Percentiles rank a stretch among this genome's conserved stretches.
Evolutionary conservation across 2,888 invertebrate species (phyloP).

Genomic region (Tridacna crocea): DNA sequence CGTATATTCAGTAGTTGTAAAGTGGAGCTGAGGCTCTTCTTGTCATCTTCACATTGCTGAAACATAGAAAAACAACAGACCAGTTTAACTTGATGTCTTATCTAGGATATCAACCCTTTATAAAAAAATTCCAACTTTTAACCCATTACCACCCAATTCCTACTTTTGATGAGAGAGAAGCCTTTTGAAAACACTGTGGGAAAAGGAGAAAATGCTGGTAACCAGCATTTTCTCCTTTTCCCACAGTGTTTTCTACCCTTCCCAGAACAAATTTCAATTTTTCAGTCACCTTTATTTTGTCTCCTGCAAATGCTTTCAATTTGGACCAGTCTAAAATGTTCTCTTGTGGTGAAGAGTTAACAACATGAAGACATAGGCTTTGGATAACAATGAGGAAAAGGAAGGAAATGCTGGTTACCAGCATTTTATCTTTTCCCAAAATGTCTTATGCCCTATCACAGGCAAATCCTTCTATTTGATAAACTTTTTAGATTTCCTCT

Average conservation of each 20-base stretch:
- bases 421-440: too few species aligned
- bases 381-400: too few species aligned
- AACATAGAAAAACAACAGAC: not conserved
- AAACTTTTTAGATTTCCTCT: too few species aligned
- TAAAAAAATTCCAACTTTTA: not conserved
- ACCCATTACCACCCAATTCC: too few species aligned
- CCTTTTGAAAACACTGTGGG: not conserved
- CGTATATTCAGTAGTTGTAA: slow-evolving; percentile 75
- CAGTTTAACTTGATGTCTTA: not conserved
- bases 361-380: too few species aligned
- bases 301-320: too few species aligned
- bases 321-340: too few species aligned
- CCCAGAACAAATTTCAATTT: not conserved
- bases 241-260: not conserved
- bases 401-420: too few species aligned
- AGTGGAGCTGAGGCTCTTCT: slow-evolving; percentile 71
- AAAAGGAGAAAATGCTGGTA: slow-evolving; percentile 1
- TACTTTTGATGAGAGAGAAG: not conserved
- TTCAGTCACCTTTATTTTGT: too few species aligned
- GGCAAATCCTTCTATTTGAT: too few species aligned
- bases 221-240: not conserved
- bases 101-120: not conserved
- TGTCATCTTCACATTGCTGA: slow-evolving; percentile 69
- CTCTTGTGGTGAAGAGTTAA: too few species aligned
- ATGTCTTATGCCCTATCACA: too few species aligned